Percentiles rank a stretch among this genome's conserved stretches.
Evolutionary conservation across 2,113 vertebrate species (phyloP).

Genomic region (Corvus cornix): DNA sequence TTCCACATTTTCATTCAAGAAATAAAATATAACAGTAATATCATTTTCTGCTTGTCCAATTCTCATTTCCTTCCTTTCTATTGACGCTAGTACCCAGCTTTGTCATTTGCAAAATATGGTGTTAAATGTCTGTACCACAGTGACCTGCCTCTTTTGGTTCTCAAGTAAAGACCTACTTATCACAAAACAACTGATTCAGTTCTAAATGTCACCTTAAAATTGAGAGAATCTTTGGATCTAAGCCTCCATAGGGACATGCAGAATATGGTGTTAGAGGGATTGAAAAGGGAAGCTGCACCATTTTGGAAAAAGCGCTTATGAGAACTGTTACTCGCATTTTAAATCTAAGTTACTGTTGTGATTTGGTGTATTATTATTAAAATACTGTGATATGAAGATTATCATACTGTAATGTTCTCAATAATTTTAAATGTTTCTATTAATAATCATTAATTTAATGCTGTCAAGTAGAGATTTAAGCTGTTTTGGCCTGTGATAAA

Average conservation of each 20-base stretch:
- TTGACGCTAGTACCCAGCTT: not conserved
- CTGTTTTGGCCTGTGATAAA: not conserved
- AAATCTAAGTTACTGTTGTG: not conserved
- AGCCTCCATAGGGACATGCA: not conserved
- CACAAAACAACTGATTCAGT: not conserved
- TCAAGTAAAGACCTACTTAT: not conserved
- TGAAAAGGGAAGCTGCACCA: not conserved
- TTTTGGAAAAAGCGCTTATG: not conserved
- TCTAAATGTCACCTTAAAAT: not conserved
- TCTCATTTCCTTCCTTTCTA: not conserved
- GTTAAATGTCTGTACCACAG: not conserved
- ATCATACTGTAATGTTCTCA: not conserved
- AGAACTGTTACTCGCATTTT: not conserved
- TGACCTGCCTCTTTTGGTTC: not conserved
- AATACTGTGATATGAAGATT: not conserved
- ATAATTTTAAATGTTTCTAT: not conserved
- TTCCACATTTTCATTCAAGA: not conserved
- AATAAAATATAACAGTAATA: not conserved
- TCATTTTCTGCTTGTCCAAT: not conserved
- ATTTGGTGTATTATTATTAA: not conserved
- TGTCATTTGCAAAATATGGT: not conserved
- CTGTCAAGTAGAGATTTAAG: not conserved
- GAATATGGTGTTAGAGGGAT: not conserved
- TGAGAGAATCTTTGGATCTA: not conserved
- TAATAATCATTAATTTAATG: not conserved